Evolutionary conservation across 2,888 invertebrate species (phyloP).

Genomic region (Orthonychiurus folsomi): DNA sequence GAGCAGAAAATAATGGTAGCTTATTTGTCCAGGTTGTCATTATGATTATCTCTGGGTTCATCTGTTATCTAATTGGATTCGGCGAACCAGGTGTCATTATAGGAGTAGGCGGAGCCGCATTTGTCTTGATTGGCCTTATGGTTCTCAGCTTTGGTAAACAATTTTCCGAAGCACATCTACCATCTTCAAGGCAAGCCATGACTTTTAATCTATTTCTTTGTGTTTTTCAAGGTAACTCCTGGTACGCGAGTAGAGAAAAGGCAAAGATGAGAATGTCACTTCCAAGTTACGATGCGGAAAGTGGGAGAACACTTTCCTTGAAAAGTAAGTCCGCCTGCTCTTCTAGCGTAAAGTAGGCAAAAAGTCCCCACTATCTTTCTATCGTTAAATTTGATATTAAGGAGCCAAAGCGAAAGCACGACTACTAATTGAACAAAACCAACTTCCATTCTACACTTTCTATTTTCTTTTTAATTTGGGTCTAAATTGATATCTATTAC

Average conservation of each 20-base stretch:
- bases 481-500: too few species aligned
- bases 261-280: neutral
- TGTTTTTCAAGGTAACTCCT: neutral
- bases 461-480: too few species aligned
- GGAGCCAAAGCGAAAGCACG: neutral
- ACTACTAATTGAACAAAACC: neutral
- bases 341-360: too few species aligned
- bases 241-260: neutral
- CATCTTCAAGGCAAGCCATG: too few species aligned
- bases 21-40: too few species aligned
- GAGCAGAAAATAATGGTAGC: too few species aligned
- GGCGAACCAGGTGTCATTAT: constrained; percentile 14
- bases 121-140: constrained; percentile 8
- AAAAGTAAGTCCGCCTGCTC: neutral
- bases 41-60: constrained; percentile 10
- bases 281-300: neutral
- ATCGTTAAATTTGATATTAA: too few species aligned
- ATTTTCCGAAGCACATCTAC: too few species aligned
- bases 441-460: neutral
- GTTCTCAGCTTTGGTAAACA: constrained; percentile 12
- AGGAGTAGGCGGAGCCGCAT: constrained; percentile 6
- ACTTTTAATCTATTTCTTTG: too few species aligned
- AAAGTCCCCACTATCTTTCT: too few species aligned
- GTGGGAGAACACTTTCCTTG: neutral
- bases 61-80: constrained; percentile 10